These are phyloP conservation scores for Cyphomyrus discorhynchus DNA, from an alignment of 2,113 vertebrate genomes.

Conservation along the genomic window DNA sequence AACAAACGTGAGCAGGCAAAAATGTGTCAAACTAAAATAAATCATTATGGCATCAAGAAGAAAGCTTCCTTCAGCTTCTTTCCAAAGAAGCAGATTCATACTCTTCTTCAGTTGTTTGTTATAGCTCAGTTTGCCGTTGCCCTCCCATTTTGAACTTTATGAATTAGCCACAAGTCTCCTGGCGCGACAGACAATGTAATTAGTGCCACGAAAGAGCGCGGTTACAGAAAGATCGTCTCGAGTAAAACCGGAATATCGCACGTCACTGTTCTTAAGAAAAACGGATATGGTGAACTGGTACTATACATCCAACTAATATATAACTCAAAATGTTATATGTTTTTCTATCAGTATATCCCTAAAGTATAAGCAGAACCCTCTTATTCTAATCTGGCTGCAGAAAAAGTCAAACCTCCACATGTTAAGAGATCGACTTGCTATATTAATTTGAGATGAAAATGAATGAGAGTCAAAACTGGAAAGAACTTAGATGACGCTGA, in stretches of 20 bases:
- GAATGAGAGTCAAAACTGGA: slow-evolving; percentile 39
- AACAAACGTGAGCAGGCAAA: not conserved
- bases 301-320: not conserved
- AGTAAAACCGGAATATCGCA: not conserved
- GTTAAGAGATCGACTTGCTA: slow-evolving; percentile 33
- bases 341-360: not conserved
- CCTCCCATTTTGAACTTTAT: not conserved
- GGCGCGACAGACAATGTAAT: not conserved
- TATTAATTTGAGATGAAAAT: slow-evolving; percentile 45
- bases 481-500: slow-evolving; percentile 24
- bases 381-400: slow-evolving; percentile 19
- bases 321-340: not conserved
- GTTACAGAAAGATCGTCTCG: not conserved
- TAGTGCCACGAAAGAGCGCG: not conserved
- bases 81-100: not conserved
- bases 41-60: not conserved
- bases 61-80: not conserved
- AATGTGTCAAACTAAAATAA: not conserved
- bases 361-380: slow-evolving; percentile 22
- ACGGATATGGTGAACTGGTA: not conserved
- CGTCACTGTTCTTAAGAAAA: not conserved
- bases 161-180: slow-evolving; percentile 8
- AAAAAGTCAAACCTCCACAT: slow-evolving; percentile 35
- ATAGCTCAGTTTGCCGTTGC: not conserved
- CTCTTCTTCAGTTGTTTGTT: not conserved